Evolutionary conservation across 2,113 vertebrate species (phyloP), one percentile per base, ranked within the genome.

Genomic region (Neolamprologus fasciatus): DNA sequence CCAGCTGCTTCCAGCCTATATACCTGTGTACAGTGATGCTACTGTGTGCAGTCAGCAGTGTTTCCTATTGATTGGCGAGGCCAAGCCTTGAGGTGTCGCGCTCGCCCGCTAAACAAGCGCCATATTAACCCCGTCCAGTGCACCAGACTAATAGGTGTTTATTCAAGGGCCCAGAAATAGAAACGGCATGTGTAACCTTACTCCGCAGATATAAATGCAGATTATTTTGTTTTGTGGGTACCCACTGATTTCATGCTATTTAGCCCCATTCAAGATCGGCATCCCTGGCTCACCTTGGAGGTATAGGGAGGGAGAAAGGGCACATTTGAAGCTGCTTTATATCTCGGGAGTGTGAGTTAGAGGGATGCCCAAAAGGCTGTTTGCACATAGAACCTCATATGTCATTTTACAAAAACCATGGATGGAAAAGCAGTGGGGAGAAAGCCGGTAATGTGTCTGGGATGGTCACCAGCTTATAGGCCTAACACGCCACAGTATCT

Each of bases 221-320:
- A 95, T 95, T 95, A 92, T 96, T 95, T 95, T 87, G 85, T 92
- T 95, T 93, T 94, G 93, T 86, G 94, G 95, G 92, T 92, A 87
- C 83, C 87, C 86, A 83, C 88, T 93, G 92, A 92, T 95, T 95
- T 92, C 81, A 95, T 84, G 68, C 89, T 93, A 94, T 94, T 94
- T 93, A 89, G 91, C 89, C 54, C 87, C 2, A 83, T 95, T 94
- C 91, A 88, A 50, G 50, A 63, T 86, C 8, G 82, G 93, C 91
- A 92, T 89, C 86, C 86, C 68, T 42, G 45, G 86, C 89, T 93
- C 83, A 73, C 90, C 92, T 87, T 86, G 84, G 90, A 79, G 87
- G 88, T 10, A 78, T 26, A 47, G 33, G 26, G 82, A 89, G 63
- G 86, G 88, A 92, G 87, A 91, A 94, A 90, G 88, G 90, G 78